A percentile compares a stretch with the other conserved stretches of the same genome.
phyloP scores from a whole-genome alignment of 2,113 vertebrate genomes.

The Aspidoscelis tigris region DNA sequence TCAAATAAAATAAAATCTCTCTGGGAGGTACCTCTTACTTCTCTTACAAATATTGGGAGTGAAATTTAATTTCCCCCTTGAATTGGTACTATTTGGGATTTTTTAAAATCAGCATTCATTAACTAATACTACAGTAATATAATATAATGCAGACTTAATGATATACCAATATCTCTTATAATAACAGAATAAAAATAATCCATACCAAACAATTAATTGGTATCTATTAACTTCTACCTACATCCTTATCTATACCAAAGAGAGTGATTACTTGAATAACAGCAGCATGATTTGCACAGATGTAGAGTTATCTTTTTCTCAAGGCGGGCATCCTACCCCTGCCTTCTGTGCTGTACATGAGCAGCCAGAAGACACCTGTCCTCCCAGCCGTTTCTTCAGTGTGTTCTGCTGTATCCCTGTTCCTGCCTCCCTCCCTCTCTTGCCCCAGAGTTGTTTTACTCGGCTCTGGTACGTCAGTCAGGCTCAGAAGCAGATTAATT shows the following conservation, averaged over 20 bases:
- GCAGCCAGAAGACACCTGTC: background rate
- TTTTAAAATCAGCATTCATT: too few relatives aligned
- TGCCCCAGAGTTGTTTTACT: background rate
- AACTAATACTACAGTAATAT: too few relatives aligned
- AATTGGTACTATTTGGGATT: too few relatives aligned
- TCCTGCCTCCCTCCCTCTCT: background rate
- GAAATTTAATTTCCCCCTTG: too few relatives aligned
- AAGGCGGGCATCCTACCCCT: too few relatives aligned
- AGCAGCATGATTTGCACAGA: background rate
- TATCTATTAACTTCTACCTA: too few relatives aligned
- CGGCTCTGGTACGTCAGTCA: background rate
- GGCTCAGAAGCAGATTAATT: constrained; percentile 35
- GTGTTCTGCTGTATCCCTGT: too few relatives aligned
- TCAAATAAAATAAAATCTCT: background rate
- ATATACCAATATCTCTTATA: too few relatives aligned
- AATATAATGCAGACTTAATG: too few relatives aligned
- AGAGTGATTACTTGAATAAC: background rate
- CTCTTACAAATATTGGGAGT: background rate
- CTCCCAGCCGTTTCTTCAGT: background rate
- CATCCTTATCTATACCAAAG: too few relatives aligned
- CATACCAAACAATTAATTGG: too few relatives aligned
- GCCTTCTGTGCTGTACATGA: background rate
- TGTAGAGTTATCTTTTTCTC: background rate
- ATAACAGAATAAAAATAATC: too few relatives aligned
- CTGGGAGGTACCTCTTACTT: background rate